These are phyloP conservation scores for Helogale parvula DNA, from an alignment of 2,113 vertebrate genomes.

Conservation along the genomic window DNA sequence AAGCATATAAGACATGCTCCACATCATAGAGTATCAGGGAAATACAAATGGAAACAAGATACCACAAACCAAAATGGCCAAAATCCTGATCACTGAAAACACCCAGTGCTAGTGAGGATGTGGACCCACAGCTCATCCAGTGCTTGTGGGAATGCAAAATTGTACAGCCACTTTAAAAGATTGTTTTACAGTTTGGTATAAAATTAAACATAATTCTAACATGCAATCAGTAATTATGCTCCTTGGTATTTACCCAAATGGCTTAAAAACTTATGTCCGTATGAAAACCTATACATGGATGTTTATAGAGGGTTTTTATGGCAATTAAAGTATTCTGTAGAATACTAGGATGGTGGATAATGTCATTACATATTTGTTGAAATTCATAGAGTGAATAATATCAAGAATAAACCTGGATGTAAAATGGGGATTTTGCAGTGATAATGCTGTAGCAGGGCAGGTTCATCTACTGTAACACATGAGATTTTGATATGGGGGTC, in stretches of 20 bases:
- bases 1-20: background rate
- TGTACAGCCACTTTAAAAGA: background rate
- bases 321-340: background rate
- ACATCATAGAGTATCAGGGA: background rate
- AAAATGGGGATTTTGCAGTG: background rate
- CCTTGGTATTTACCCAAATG: background rate
- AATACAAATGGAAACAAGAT: background rate
- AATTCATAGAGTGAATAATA: background rate
- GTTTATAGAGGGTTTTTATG: background rate
- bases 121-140: background rate
- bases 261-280: background rate
- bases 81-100: background rate
- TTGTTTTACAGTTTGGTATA: background rate
- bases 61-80: background rate
- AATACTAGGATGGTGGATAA: background rate
- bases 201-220: background rate
- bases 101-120: background rate
- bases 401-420: background rate
- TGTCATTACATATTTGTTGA: background rate
- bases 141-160: background rate
- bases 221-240: background rate
- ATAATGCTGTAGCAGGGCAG: background rate
- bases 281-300: background rate
- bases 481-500: background rate
- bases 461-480: background rate